Conservation (phyloP, 64 coral and sea anemone genomes). For the Porites australiensis region DNA sequence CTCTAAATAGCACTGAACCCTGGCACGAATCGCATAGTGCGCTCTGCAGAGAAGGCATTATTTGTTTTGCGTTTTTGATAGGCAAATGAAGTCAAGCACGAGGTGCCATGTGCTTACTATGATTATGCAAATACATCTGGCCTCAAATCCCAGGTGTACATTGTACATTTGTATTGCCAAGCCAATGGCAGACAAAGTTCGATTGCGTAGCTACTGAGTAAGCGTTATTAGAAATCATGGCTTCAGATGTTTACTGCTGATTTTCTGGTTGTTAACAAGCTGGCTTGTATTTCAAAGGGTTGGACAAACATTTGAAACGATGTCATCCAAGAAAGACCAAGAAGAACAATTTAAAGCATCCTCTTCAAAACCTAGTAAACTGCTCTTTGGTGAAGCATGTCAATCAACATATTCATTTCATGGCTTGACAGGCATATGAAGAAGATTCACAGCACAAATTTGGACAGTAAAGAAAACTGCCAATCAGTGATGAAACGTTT, state of each 20-base stretch:
- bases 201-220: too few relatives aligned
- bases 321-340: neutral
- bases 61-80: too few relatives aligned
- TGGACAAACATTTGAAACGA: slow-evolving; percentile 31
- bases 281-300: slow-evolving; percentile 32
- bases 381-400: neutral
- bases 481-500: neutral
- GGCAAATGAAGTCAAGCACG: too few relatives aligned
- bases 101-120: too few relatives aligned
- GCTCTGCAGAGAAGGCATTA: too few relatives aligned
- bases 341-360: neutral
- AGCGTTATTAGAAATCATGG: neutral
- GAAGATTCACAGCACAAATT: neutral
- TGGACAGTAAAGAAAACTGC: neutral
- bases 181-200: too few relatives aligned
- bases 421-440: neutral
- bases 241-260: neutral
- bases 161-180: too few relatives aligned
- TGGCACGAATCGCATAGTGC: too few relatives aligned
- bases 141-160: too few relatives aligned
- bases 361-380: neutral
- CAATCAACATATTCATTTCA: neutral
- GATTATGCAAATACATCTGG: too few relatives aligned
- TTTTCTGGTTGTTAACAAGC: slow-evolving; percentile 5
- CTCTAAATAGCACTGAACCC: too few relatives aligned